Evolutionary conservation across 2,797 vertebrate species (phyloP), one percentile per base, ranked within the genome.

Genomic region (Molossus molossus): DNA sequence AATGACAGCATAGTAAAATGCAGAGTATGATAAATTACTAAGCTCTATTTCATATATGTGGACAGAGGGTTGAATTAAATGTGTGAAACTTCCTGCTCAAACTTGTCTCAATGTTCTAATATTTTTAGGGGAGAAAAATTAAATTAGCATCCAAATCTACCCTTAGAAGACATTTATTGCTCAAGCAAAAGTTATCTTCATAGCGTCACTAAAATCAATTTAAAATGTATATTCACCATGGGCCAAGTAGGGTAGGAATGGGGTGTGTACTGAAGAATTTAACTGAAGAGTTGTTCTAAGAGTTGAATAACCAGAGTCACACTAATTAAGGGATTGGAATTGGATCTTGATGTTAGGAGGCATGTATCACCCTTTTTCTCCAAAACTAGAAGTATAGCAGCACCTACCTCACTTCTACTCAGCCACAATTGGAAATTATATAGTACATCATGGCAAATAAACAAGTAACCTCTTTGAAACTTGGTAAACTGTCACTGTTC

Each of bases 1-100:
- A 97, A 97, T 96, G 73, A 93, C 75, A 98, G 75, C 91, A 96
- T 92, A 97, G 94, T 98, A 98, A 97, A 97, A 97, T 97, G 95
- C 64, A 95, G 79, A 93, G 76, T 91, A 96, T 97, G 94, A 97
- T 97, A 97, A 97, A 97, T 97, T 87, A 91, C 87, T 75, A 33
- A 67, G 70, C 15, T 97, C 91, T 89, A 95, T 97, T 97, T 98
- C 96, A 97, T 96, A 90, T 92, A 97, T 95, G 89, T 89, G 62
- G 93, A 97, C 45, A 85, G 87, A 97, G 80, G 55, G 57, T 25
- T 96, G 97, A 96, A 94, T 92, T 97, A 96, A 94, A 45, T 85
- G 50, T 93, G 85, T 91, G 80, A 97, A 95, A 93, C 62, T 97
- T 90, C 91, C 55, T 98, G 96, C 80, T 81, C 76, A 95, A 96